Evolutionary conservation across 2,888 invertebrate genomes (phyloP), one percentile per base, ranked within the genome.

Genomic region (Melanargia galathea): DNA sequence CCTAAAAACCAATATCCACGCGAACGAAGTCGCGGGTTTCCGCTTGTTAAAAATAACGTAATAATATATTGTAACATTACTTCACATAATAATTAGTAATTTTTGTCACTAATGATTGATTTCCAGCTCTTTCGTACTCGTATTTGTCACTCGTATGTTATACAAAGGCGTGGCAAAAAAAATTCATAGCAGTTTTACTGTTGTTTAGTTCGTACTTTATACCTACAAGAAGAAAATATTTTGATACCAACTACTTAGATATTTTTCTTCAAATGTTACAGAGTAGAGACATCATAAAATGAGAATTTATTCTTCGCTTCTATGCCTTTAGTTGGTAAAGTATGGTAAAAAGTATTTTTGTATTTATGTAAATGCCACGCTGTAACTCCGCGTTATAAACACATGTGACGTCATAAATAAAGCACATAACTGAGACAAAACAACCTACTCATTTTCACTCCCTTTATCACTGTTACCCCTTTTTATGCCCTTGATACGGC

Each of bases 331-430:
- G 40, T 16, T 24, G 5, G 20, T 46, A 46, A 46, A 46, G 43
- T 20, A 11, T 22, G 33, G 46, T 11, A 33, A 35, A 55, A 57
- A 57, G 11, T n/a, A 3, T 45, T 43, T 49, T 45, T 58, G 13
- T 58, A 20, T 43, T 13, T 48, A 48, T 58, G 48, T 48, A 48
- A 48, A 58, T 58, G 33, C 45, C 26, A 22, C n/a, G 16, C 22
- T 52, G 20, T 22, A 43, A 52, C 54, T 45, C 35, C 46, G 38
- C 13, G 40, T 51, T 65, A 59, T 61, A 65, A 63, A 63, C 63
- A 59, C 54, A 55, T 60, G 60, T 59, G 67, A 54, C 60, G 51
- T 51, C 58, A 67, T 67, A 64, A 63, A 67, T 64, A 67, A n/a
- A 58, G 30, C 24, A 40, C 56, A 38, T 63, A 61, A 63, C 62